Evolutionary conservation across 2,888 invertebrate genomes (phyloP).

Genomic region (Bombyx huttoni): DNA sequence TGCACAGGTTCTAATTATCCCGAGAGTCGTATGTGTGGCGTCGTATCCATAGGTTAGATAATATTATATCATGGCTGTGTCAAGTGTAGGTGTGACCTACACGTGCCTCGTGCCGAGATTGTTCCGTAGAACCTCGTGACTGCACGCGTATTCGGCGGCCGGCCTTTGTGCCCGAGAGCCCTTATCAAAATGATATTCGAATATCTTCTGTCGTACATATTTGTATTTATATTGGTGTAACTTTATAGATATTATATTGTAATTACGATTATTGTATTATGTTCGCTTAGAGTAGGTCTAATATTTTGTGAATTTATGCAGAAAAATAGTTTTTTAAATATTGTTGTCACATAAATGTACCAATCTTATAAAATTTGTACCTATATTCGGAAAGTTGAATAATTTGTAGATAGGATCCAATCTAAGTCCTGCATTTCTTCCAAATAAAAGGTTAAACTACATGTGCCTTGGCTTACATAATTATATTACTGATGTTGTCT

Average conservation of each 20-base stretch:
- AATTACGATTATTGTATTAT: constrained; percentile 55
- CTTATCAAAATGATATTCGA: constrained; percentile 7
- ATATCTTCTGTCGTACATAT: constrained; percentile 36
- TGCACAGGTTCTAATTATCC: background rate
- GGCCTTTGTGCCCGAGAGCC: background rate
- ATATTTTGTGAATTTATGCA: constrained; percentile 70
- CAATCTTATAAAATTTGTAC: constrained; percentile 70
- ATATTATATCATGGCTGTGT: constrained; percentile 40
- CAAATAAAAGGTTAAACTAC: constrained; percentile 54
- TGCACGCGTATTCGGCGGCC: background rate
- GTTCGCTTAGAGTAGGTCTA: constrained; percentile 70
- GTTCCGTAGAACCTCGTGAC: background rate
- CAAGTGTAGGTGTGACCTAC: constrained; percentile 36
- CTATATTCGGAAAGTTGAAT: constrained; percentile 72
- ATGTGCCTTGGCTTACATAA: constrained; percentile 69
- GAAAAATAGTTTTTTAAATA: constrained; percentile 70
- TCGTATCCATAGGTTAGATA: constrained; percentile 6
- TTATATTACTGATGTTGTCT: constrained; percentile 54
- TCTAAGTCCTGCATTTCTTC: constrained; percentile 67
- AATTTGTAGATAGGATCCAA: constrained; percentile 71
- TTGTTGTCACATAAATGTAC: constrained; percentile 72
- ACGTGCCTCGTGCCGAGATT: constrained; percentile 1
- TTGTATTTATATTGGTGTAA: constrained; percentile 53
- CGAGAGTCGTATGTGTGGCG: background rate
- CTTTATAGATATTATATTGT: constrained; percentile 58